Base-by-base conservation (phyloP, 2,888 invertebrate species). In the Lathronympha strigana region DNA sequence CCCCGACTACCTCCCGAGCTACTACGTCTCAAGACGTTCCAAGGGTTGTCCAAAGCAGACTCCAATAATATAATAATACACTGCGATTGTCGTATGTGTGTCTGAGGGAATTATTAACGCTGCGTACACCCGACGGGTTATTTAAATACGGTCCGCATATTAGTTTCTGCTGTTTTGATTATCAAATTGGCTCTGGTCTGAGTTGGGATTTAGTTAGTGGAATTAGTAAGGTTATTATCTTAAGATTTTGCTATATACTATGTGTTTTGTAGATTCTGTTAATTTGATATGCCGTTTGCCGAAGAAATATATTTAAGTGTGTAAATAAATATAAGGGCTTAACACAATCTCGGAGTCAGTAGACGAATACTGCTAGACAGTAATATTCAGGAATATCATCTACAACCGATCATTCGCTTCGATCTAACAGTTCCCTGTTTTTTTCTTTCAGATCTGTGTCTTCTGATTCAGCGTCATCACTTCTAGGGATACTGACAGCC, bases 41-140 rank as follows among this genome's bases (percentile, higher is more conserved):
- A 74, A 89, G 88, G 89, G 89, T 80, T 91, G 90, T 89, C 90
- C 74, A 76, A 80, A 74, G 73, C 90, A 91, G 88, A 86, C 80
- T 70, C 76, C 83, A 80, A 82, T 86, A 87, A 87, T 87, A 89
- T 85, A 87, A 89, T 88, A 88, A 86, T 84, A 83, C 81, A 74
- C 80, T 87, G 86, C 78, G 80, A 84, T 82, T 88, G 88, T 87
- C 90, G 89, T 89, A 87, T 89, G 90, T 88, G 88, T 79, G 88
- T 88, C 90, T 87, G 77, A 88, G 79, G 79, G 90, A 88, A 91
- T 91, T 92, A 90, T 89, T 91, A 84, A 91, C 87, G 90, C 86
- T 72, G 70, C 73, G 79, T 81, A 84, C 83, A 77, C 81, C 75
- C 81, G 78, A 74, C 76, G 75, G 61, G 77, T 84, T 82, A 85